Base-by-base conservation (phyloP, 2,797 vertebrate genomes). In the Hapalemur alaotrensis region DNA sequence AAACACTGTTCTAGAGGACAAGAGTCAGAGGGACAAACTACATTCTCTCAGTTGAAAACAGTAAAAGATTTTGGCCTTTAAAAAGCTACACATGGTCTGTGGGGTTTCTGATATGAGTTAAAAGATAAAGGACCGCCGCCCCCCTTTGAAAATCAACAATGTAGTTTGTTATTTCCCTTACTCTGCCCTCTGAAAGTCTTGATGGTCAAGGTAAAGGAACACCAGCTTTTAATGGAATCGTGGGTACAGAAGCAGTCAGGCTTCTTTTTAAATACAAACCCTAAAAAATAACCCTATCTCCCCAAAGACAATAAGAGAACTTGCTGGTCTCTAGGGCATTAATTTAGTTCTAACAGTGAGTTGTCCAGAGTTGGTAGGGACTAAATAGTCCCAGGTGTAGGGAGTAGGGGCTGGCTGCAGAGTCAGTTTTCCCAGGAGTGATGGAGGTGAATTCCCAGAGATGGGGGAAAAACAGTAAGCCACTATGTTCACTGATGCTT, bases 311-410 rank as follows among this genome's bases (percentile, higher is more conserved):
- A n/a, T 94, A 95, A 85, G 52, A 94, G 38, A 97, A 78, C 93
- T 43, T 93, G 61, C 22, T 79, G 52, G 54, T 59, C 97, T 90
- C 96, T 35, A 61, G 89, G 85, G 88, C 4, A 95, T 93, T 95
- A 97, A 98, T 97, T 97, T 95, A 89, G 54, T 67, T 96, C 38
- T 95, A 93, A 92, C 79, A 82, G 69, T 61, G 67, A 88, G 82
- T n/a, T 97, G 76, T 81, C 83, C 57, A 72, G 59, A 91, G 69
- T 18, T 78, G 41, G 65, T 61, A 10, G 59, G 32, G 81, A 89
- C 79, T 75, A 95, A 92, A 78, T 0, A 92, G 48, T 96, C 95
- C 93, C 97, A 65, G 59, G 50, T 28, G 85, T 87, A 50, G 57
- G 61, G 57, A 75, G 59, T 72, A 46, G 46, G 89, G 79, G 57